phyloP scores from a whole-genome alignment of 1,140 invertebrate genomes.

The Calycopis cecrops region DNA sequence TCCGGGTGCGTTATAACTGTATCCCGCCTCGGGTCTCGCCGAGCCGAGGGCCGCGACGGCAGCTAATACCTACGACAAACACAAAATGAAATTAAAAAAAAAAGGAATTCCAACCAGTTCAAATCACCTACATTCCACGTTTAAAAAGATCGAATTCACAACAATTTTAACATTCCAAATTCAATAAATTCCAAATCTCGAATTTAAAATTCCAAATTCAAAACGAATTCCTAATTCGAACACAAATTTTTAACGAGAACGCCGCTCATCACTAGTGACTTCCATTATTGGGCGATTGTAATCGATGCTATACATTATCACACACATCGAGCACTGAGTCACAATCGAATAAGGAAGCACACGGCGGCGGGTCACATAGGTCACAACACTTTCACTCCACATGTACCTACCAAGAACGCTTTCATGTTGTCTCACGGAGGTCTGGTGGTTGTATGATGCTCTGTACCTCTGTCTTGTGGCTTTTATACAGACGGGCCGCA shows the following conservation, averaged over 20 bases:
- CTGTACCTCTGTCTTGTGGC: conserved; percentile 44
- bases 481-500: conserved; percentile 59
- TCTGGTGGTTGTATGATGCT: conserved; percentile 69
- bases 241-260: too few species aligned
- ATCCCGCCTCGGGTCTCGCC: conserved; percentile 77
- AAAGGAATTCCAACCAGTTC: not conserved
- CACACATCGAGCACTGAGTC: conserved; percentile 33
- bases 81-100: conserved; percentile 17
- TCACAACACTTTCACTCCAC: conserved; percentile 66
- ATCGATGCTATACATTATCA: conserved; percentile 21
- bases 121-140: too few species aligned
- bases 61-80: conserved; percentile 71
- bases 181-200: not conserved
- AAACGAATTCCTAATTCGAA: not conserved
- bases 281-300: conserved; percentile 20
- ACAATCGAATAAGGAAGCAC: conserved; percentile 48
- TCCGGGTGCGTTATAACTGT: conserved; percentile 76
- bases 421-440: conserved; percentile 72
- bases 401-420: conserved; percentile 72
- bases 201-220: not conserved
- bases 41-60: conserved; percentile 76
- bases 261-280: conserved; percentile 25
- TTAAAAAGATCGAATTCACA: too few species aligned
- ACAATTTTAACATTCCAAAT: conserved; percentile 1
- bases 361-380: conserved; percentile 45